Evolutionary conservation across 2,113 vertebrate genomes (phyloP), one percentile per base, ranked within the genome.

Genomic region (Leptobrachium ailaonicum): DNA sequence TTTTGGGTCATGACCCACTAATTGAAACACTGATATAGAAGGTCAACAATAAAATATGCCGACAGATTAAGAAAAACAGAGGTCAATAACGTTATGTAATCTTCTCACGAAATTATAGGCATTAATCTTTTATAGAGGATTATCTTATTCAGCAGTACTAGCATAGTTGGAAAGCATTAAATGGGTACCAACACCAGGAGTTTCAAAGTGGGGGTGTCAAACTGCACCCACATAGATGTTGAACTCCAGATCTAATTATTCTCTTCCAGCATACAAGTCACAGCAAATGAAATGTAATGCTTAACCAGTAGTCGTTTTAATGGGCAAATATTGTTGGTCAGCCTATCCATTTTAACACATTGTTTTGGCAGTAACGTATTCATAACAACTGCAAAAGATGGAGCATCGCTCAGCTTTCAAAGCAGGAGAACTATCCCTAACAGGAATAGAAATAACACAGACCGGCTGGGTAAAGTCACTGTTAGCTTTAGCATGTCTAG

Each of bases 371-470:
- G 54, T 68, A 11, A 70, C 69, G 64, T 10, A 77, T 60, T 77
- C 67, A 8, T 45, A 58, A 54, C 45, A 77, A 68, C 69, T 69
- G 75, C 75, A 60, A 70, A 68, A 50, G n/a, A 77, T 50, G 54
- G 14, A 72, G 70, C 44, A 62, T 53, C 71, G 62, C 64, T 2
- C 70, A 54, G 44, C 13, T 73, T 41, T 73, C 73, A 79, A 60
- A 71, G 60, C 64, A 50, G 43, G n/a, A 80, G 13, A 58, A 66
- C 41, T 50, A 66, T 73, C 14, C 20, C 62, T 5, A 56, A 1
- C 6, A 44, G 73, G 8, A 41, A 32, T 32, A 32, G 20, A 32
- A 32, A 32, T 67, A 74, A 45, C 11, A 69, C 64, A 66, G 54
- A 42, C 14, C 10, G 2, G 41, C 2, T 68, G 53, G 75, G 69